Evolutionary conservation across 2,888 invertebrate genomes (phyloP), one percentile per base, ranked within the genome.

Genomic region (Lampropteryx suffumata): DNA sequence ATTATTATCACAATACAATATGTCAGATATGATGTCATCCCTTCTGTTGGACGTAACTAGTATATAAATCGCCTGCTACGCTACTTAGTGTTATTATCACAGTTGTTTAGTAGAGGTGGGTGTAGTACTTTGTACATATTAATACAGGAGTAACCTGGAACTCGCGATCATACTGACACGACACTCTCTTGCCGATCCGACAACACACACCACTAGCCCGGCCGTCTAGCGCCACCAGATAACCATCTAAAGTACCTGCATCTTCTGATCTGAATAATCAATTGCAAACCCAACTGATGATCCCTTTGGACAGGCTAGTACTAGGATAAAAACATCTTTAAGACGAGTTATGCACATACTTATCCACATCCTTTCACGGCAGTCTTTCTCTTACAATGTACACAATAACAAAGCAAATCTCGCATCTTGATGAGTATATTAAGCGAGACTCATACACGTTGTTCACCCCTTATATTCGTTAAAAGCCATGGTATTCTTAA

Each of bases 21-120:
- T 90, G 90, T 90, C 89, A 91, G 91, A 91, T 91, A 91, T 91
- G 91, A 83, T 91, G 91, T 87, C 91, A 90, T 90, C 89, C 90
- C 89, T 90, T 90, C 90, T 82, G 84, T 75, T 85, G 91, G 90
- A 90, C 90, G 87, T 86, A 85, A 86, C 87, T 89, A 89, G 86
- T 84, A 85, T 87, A 88, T 86, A 87, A 88, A 87, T 88, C 84
- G 86, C 90, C 90, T 88, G 89, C 90, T 90, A 90, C 77, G 88
- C 91, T 91, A 91, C 90, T 90, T 91, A 91, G 90, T 90, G 89
- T 90, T 90, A 90, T 89, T 90, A 91, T 91, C 91, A 91, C 91
- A 91, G 91, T 90, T 90, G 88, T 87, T 90, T 89, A 89, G 83
- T 83, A 89, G 91, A 91, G 91, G 91, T 90, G 91, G 91, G 91